These are phyloP conservation scores for Plotosus lineatus DNA, from an alignment of 2,113 vertebrate species.

Conservation along the genomic window DNA sequence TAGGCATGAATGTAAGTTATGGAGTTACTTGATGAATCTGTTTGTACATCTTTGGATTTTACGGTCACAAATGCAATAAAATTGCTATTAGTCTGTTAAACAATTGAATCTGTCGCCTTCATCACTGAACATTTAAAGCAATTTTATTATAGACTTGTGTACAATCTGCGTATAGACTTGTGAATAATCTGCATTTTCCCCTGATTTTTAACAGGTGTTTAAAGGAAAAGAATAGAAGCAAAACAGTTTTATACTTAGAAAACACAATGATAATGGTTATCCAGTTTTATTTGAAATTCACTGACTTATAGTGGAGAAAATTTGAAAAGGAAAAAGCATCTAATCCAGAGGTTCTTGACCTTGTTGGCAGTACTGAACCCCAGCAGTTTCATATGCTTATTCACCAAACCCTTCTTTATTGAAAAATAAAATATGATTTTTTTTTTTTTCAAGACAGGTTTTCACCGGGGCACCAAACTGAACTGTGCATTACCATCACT, in stretches of 20 bases:
- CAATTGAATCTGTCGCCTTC: conserved; percentile 31
- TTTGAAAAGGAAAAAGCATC: no score
- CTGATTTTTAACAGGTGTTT: conserved; percentile 49
- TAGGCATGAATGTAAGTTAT: background rate
- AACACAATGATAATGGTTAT: background rate
- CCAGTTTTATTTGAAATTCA: background rate
- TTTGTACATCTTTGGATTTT: conserved; percentile 38
- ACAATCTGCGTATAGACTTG: conserved; percentile 55
- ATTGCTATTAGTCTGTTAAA: conserved; percentile 52
- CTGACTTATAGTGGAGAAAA: no score
- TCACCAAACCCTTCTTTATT: no score
- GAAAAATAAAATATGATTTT: no score
- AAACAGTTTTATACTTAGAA: background rate
- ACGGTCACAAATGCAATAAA: conserved; percentile 40
- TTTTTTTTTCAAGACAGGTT: no score
- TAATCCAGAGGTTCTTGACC: no score
- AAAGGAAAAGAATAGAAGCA: conserved; percentile 13
- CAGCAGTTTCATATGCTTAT: no score
- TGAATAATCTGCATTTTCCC: conserved; percentile 53
- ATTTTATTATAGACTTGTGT: conserved; percentile 49
- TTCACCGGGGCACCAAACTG: no score
- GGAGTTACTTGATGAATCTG: background rate
- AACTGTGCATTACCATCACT: no score
- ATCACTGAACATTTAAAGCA: conserved; percentile 45
- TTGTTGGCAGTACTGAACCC: no score